Percentiles rank a stretch among this genome's conserved stretches.
Evolutionary conservation across 2,888 invertebrate species (phyloP).

Genomic region (Pachliopta kotzebuea): DNA sequence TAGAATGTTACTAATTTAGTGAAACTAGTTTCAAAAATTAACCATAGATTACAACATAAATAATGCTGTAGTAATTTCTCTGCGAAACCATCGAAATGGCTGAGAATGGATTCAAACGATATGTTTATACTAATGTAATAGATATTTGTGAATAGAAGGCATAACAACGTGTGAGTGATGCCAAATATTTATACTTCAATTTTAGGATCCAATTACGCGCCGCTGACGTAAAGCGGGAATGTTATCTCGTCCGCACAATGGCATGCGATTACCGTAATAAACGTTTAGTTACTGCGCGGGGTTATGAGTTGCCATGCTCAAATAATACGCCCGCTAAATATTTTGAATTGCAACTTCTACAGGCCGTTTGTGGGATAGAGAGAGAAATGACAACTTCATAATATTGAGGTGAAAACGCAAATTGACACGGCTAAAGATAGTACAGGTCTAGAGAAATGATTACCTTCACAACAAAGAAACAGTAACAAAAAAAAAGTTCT

Average conservation of each 20-base stretch:
- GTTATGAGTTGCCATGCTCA: slow-evolving; percentile 18
- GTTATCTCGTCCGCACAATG: slow-evolving; percentile 26
- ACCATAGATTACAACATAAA: not conserved
- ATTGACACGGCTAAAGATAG: too few relatives aligned
- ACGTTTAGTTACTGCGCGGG: slow-evolving; percentile 21
- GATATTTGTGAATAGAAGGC: not conserved
- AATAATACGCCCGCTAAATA: slow-evolving; percentile 13
- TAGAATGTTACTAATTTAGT: not conserved
- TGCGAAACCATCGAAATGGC: too few relatives aligned
- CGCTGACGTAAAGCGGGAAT: slow-evolving; percentile 27
- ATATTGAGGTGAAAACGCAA: too few relatives aligned
- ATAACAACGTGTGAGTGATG: slow-evolving; percentile 26
- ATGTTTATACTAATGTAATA: not conserved
- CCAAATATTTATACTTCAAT: slow-evolving; percentile 30
- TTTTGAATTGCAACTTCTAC: slow-evolving; percentile 11
- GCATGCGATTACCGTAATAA: slow-evolving; percentile 28
- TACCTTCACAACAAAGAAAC: too few relatives aligned
- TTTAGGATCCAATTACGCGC: slow-evolving; percentile 27
- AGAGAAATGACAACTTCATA: too few relatives aligned
- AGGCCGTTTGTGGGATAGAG: not conserved
- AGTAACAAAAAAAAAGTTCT: too few relatives aligned
- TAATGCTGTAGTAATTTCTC: not conserved
- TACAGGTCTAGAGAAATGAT: too few relatives aligned
- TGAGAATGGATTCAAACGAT: not conserved
- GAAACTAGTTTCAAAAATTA: not conserved